A percentile compares a stretch with the other conserved stretches of the same genome.
Evolutionary conservation across 1,140 invertebrate genomes (phyloP).

Genomic region (Chlorops oryzae): DNA sequence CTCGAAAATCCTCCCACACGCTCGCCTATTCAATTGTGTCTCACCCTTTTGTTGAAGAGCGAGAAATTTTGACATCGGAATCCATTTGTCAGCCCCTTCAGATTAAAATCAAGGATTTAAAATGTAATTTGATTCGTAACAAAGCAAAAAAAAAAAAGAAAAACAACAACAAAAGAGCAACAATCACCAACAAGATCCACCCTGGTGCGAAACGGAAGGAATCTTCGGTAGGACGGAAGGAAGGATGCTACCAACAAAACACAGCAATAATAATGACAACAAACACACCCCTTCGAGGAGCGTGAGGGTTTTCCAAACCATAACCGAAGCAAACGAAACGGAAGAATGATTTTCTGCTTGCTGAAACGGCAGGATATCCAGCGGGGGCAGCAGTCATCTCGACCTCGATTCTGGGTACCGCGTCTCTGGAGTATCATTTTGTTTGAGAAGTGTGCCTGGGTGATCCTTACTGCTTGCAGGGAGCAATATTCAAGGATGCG

Average conservation of each 20-base stretch:
- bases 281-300: constrained; percentile 5
- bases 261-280: constrained; percentile 11
- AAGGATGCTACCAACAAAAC: neutral
- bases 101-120: constrained; percentile 48
- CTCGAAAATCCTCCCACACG: too few relatives aligned
- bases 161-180: neutral
- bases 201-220: neutral
- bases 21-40: constrained; percentile 45
- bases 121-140: constrained; percentile 46
- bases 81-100: constrained; percentile 47
- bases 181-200: neutral
- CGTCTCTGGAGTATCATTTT: constrained; percentile 45
- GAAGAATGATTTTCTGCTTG: constrained; percentile 40
- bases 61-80: constrained; percentile 39
- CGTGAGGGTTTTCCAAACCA: neutral
- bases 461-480: neutral
- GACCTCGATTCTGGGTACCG: constrained; percentile 14
- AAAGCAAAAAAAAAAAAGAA: neutral
- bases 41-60: constrained; percentile 22
- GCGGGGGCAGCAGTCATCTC: constrained; percentile 8
- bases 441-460: constrained; percentile 34
- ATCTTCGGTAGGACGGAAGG: too few relatives aligned
- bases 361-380: constrained; percentile 14
- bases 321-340: constrained; percentile 19
- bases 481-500: constrained; percentile 16